Base-by-base conservation (phyloP, 1,140 invertebrate species). In the Drosophila navojoa region DNA sequence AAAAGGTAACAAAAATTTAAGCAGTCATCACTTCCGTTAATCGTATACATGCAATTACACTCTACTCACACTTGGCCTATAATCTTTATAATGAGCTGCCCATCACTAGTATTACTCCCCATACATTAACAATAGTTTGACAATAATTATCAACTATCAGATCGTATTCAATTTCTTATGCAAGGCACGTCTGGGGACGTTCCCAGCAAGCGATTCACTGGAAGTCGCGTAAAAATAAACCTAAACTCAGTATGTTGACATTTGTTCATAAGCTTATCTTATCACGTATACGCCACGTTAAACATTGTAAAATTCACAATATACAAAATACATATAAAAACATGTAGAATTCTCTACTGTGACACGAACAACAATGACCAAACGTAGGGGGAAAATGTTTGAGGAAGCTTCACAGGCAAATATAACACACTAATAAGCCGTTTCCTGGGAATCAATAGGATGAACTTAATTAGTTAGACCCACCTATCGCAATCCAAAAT, bases 401-500 rank as follows among this genome's bases (percentile, higher is more conserved):
- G 15, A 7, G 32, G 63, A 63, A 64, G 35, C 22, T 16, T 55
- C 10, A 25, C 7, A 13, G 29, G 15, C 16, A 11, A 44, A 54
- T 61, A 69, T 13, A 38, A 11, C 35, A 38, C 10, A 6, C 11
- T 11, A 38, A 38, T 38, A 38, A 38, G 10, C 50, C 38, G 15
- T 45, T 32, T 50, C 19, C 55, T 22, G 15, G 15, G 10, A 45
- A 29, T 19, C 9, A 5, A 63, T 15, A 27, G 27, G 27, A 27
- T 5, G 5, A 27, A 32, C n/a, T 13, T 9, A 15, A n/a, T 7
- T 22, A 15, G 19, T 53, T 60, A 9, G 6, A 81, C 71, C 53
- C 57, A 91, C 90, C 90, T 90, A 70, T 91, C 90, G 42, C 54
- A 61, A 38, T 91, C 78, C 75, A 89, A 76, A 61, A 84, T n/a